Percentiles rank a stretch among this genome's conserved stretches.
Evolutionary conservation across 2,113 vertebrate genomes (phyloP).

Genomic region (Zosterops lateralis): DNA sequence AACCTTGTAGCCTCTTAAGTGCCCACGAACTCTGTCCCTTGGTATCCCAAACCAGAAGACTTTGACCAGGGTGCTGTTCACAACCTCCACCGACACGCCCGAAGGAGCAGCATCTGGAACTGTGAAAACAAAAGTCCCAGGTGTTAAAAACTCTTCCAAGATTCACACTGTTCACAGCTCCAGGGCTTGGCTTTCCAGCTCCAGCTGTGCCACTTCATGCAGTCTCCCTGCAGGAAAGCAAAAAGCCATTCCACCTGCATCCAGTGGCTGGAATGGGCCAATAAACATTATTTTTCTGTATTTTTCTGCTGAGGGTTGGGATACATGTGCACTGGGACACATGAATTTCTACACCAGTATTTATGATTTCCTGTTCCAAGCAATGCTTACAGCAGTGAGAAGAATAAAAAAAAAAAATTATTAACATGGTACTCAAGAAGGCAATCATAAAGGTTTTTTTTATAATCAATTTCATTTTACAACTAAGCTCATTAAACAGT

Average conservation of each 20-base stretch:
- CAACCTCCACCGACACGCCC: slow-evolving; percentile 78
- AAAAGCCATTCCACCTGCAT: slow-evolving; percentile 9
- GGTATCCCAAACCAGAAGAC: slow-evolving; percentile 87
- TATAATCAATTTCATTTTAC: slow-evolving; percentile 59
- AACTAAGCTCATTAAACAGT: slow-evolving; percentile 53
- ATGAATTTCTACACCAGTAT: slow-evolving; percentile 23
- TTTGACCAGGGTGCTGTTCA: slow-evolving; percentile 86
- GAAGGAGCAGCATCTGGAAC: slow-evolving; percentile 89
- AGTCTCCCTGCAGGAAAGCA: not conserved
- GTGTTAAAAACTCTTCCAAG: not conserved
- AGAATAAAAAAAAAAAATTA: slow-evolving; percentile 42
- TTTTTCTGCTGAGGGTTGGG: slow-evolving; percentile 8
- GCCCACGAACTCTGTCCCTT: slow-evolving; percentile 90
- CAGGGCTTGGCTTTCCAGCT: not conserved
- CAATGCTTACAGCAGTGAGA: slow-evolving; percentile 41
- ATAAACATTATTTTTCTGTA: not conserved
- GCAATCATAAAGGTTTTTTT: slow-evolving; percentile 2
- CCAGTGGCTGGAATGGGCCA: not conserved
- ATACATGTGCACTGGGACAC: slow-evolving; percentile 3
- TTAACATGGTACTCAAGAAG: slow-evolving; percentile 18
- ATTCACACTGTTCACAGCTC: not conserved
- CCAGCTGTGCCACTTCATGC: not conserved
- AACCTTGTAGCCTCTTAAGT: slow-evolving; percentile 95
- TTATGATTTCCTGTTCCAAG: slow-evolving; percentile 56
- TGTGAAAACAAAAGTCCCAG: slow-evolving; percentile 53